These are phyloP conservation scores for Nebria brevicollis DNA, from an alignment of 2,888 invertebrate genomes.

Conservation along the genomic window DNA sequence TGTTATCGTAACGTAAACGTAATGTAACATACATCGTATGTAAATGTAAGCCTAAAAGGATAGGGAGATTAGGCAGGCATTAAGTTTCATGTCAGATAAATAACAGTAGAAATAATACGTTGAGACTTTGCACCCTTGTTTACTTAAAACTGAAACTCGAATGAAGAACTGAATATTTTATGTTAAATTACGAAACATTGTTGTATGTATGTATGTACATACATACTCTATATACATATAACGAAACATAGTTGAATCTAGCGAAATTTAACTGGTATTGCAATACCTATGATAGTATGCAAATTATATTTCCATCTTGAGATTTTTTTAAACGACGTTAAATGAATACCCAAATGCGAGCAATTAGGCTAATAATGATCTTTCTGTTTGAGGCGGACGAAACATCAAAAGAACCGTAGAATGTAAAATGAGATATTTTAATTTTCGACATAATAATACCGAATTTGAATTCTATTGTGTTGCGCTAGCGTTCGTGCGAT, in stretches of 20 bases:
- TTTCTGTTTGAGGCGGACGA: too few relatives aligned
- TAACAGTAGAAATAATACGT: slow-evolving; percentile 17
- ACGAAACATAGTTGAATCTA: too few relatives aligned
- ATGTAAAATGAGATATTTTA: not conserved
- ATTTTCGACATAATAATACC: not conserved
- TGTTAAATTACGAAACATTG: not conserved
- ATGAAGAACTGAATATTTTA: slow-evolving; percentile 3
- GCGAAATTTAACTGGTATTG: too few relatives aligned
- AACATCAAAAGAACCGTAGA: too few relatives aligned
- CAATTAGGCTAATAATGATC: too few relatives aligned
- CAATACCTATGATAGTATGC: too few relatives aligned
- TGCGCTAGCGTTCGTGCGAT: not conserved
- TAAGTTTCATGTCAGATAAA: slow-evolving; percentile 31
- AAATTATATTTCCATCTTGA: too few relatives aligned
- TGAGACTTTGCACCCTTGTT: slow-evolving; percentile 6
- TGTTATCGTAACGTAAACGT: not conserved
- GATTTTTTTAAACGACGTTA: too few relatives aligned
- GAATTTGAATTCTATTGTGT: not conserved
- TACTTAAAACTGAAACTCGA: not conserved
- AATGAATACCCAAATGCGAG: too few relatives aligned
- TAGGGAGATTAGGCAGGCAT: slow-evolving; percentile 16
- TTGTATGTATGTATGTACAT: too few relatives aligned
- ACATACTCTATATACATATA: too few relatives aligned
- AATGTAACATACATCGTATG: slow-evolving; percentile 12
- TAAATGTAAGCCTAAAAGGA: slow-evolving; percentile 30